Base-by-base conservation (phyloP, 2,113 vertebrate species). In the Rhodinocichla rosea region DNA sequence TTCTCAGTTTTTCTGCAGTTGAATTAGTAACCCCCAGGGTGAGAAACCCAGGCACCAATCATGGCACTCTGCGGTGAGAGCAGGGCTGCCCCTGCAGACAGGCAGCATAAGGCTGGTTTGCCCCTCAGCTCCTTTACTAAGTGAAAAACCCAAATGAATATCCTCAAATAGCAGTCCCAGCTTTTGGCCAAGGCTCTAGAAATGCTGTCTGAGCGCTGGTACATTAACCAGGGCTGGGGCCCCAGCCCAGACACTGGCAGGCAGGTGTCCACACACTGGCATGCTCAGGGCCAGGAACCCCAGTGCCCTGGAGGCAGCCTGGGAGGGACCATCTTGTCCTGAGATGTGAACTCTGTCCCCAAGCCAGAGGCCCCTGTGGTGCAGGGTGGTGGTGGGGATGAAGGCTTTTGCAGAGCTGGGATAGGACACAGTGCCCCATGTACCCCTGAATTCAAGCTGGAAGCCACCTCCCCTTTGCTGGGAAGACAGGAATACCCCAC, bases 341-440 rank as follows among this genome's bases (percentile, higher is more conserved):
- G 11, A 40, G 40, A 13, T 32, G 23, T 14, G 23, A 71, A 16
- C 17, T 68, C 26, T 70, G 47, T 6, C 15, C 13, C 40, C n/a
- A 81, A 3, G 45, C 27, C 39, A 62, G 47, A 82, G n/a, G 16
- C 2, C 16, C 11, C 10, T 17, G 10, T 11, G n/a, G 39, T 69
- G 78, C 35, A 44, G 40, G 35, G 16, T 18, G 35, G 6, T 32
- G 71, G 42, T 3, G 3, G 57, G 60, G 42, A 37, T 28, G 42
- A 77, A 68, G 53, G 70, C 27, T 88, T 84, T 57, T 8, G 2
- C 40, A 73, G 67, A 60, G 53, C 35, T 56, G 33, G 27, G 39
- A 5, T 27, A 19, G 65, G 37, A 57, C 2, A 5, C 11, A 20
- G n/a, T 1, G 1, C 12, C 45, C 21, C 0, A 0, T 1, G 1